Percentiles rank a stretch among this genome's conserved stretches.
Evolutionary conservation across 2,888 invertebrate species (phyloP).

Genomic region (Lottia gigantea): DNA sequence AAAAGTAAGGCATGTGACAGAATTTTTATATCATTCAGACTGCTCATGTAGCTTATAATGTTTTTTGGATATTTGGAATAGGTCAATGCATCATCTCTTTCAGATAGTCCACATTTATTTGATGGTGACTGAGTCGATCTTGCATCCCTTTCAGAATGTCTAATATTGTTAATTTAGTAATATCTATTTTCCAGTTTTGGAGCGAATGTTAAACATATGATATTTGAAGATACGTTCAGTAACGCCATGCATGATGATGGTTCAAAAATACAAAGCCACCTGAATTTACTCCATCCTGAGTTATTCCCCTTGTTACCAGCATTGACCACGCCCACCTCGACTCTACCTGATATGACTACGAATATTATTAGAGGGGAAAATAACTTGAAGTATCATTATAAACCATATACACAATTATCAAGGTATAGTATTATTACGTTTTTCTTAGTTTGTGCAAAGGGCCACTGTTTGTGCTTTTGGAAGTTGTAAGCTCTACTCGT

Average conservation of each 20-base stretch:
- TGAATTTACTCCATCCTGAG: conserved; percentile 80
- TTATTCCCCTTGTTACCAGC: conserved; percentile 81
- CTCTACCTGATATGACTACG: background rate
- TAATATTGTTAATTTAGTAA: too few relatives aligned
- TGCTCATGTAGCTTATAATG: too few relatives aligned
- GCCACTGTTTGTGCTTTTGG: background rate
- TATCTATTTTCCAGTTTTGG: conserved; percentile 37
- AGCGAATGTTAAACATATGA: conserved; percentile 74
- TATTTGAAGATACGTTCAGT: conserved; percentile 77
- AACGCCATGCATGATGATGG: conserved; percentile 70
- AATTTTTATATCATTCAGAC: too few relatives aligned
- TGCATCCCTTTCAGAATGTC: too few relatives aligned
- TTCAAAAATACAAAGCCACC: conserved; percentile 83
- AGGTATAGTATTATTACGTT: too few relatives aligned
- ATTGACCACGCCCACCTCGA: conserved; percentile 26
- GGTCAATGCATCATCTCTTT: too few relatives aligned
- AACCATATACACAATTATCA: conserved; percentile 31
- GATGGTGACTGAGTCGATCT: too few relatives aligned
- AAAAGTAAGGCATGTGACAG: too few relatives aligned
- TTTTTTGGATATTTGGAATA: too few relatives aligned
- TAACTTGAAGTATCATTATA: conserved; percentile 27
- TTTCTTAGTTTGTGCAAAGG: too few relatives aligned
- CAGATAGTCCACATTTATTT: too few relatives aligned
- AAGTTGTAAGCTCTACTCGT: background rate
- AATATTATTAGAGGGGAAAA: conserved; percentile 11